Evolutionary conservation across 1,140 invertebrate genomes (phyloP), one percentile per base, ranked within the genome.

Genomic region (Drosophila ogumai): DNA sequence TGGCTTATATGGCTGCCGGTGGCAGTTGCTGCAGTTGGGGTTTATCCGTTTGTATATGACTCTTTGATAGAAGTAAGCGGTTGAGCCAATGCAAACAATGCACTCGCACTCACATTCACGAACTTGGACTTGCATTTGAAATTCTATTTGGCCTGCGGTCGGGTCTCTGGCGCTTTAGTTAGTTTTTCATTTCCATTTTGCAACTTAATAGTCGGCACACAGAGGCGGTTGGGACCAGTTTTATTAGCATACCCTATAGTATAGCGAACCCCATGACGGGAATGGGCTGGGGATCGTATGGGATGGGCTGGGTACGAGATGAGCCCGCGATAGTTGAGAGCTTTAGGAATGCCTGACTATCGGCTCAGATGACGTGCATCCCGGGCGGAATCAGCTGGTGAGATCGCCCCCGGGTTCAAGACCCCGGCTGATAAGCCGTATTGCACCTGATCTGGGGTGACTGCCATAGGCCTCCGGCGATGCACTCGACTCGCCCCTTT

Each of bases 141-240:
- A 75, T 75, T 65, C 59, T 75, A 75, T 65, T 75, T 75, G 50
- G 68, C 68, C 43, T 72, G 68, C 68, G 66, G 68, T 65, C 54
- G 28, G 17, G 59, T 38, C 32, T 28, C 67, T n/a, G 64, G 46
- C 38, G 68, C 66, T 57, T 72, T 72, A 69, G 66, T 69, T 69
- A 69, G 66, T 72, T 60, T 73, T 60, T 67, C 66, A 66, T 52
- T 79, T 64, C 55, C 47, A 67, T 76, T 77, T 61, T 81, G 50
- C 74, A 81, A 57, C 67, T 67, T 56, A 82, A 61, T 82, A 72
- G 68, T 72, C 68, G 52, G 49, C 43, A 55, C 68, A 69, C 68
- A 71, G 43, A 72, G 68, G 68, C 66, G 52, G 68, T 50, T 72
- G 66, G 44, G 43, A 75, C 71, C 59, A 75, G 72, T 75, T 75